Evolutionary conservation across 2,113 vertebrate species (phyloP), one percentile per base, ranked within the genome.

Genomic region (Marmota monax): DNA sequence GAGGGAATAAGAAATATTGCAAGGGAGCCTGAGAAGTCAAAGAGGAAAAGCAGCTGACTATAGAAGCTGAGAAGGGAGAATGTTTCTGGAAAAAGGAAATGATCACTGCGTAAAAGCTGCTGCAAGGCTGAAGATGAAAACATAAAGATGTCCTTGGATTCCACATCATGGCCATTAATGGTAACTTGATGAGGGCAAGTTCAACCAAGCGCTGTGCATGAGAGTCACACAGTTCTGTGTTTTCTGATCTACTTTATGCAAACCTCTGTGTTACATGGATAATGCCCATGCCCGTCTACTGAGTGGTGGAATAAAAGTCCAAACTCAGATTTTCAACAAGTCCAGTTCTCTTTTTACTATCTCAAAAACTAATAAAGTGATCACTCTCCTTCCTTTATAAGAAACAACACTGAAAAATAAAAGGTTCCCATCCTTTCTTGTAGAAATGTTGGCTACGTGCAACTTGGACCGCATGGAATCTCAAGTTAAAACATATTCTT

Each of bases 401-500:
- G 32, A 23, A 84, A 53, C 56, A 63, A 51, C 45, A 91, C 0
- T 76, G 56, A 70, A 94, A 89, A 93, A 83, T 45, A 84, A 61
- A 96, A 90, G 17, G 18, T 70, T 94, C 23, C 45, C 63, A 20
- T 87, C 0, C 6, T 61, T 77, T 45, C 39, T 79, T 63, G 29
- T 12, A 76, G 67, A 95, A 92, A 86, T 58, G 82, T 88, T 95
- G 83, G 48, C 48, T 56, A 70, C 37, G 23, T 92, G 65, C 82
- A 83, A 83, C 78, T 85, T 70, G 39, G 65, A 73, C 61, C 22
- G 22, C 45, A 65, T 70, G 42, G 76, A 93, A 76, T 86, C 63
- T 70, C 74, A 95, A 89, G 87, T 80, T 86, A 34, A 95, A 88
- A 92, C 45, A 78, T 80, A 92, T 76, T 89, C 56, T 84, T 82